phyloP scores from a whole-genome alignment of 2,888 invertebrate genomes.

The Drosophila maculinotata region DNA sequence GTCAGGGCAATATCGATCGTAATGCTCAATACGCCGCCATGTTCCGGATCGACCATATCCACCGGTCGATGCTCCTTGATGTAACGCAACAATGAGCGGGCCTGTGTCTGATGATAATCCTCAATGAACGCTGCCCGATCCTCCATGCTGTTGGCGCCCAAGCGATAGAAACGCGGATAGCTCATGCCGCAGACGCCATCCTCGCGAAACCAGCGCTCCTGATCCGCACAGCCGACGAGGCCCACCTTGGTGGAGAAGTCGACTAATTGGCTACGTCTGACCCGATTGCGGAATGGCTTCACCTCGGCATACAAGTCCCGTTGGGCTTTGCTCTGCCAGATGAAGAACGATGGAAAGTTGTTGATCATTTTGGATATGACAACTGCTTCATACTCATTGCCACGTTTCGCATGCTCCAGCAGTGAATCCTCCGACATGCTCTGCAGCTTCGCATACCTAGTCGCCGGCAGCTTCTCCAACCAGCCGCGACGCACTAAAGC shows the following conservation, averaged over 20 bases:
- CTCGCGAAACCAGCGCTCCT: constrained; percentile 80
- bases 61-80: constrained; percentile 56
- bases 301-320: constrained; percentile 72
- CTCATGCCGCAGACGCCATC: constrained; percentile 85
- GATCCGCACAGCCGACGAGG: constrained; percentile 83
- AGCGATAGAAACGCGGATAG: constrained; percentile 88
- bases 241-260: constrained; percentile 86
- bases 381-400: constrained; percentile 84
- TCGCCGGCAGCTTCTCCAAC: constrained; percentile 89
- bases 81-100: constrained; percentile 90
- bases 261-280: constrained; percentile 71
- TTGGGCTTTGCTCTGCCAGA: constrained; percentile 88
- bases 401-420: constrained; percentile 76
- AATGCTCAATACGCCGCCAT: constrained; percentile 85
- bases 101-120: constrained; percentile 92
- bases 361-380: constrained; percentile 87
- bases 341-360: constrained; percentile 89
- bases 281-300: constrained; percentile 80
- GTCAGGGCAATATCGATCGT: constrained; percentile 69
- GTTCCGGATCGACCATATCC: constrained; percentile 85
- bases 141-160: constrained; percentile 70
- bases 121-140: constrained; percentile 79
- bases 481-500: constrained; percentile 89
- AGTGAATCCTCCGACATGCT: constrained; percentile 75
- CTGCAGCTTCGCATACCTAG: constrained; percentile 78